Percentiles rank a stretch among this genome's conserved stretches.
phyloP scores from a whole-genome alignment of 2,113 vertebrate species.

The Siphamia tubifer region DNA sequence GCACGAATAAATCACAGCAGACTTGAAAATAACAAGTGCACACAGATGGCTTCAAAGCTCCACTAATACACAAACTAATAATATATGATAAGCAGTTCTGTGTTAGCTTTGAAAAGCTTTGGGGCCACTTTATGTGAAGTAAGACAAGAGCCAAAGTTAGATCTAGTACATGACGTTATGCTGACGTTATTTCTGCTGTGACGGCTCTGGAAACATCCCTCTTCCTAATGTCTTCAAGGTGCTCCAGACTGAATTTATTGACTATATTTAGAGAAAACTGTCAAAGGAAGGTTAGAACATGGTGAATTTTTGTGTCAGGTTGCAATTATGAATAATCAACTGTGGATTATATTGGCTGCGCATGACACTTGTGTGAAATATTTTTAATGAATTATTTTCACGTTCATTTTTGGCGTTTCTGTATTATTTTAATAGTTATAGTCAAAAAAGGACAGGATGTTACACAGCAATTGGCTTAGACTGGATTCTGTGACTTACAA shows the following conservation, averaged over 20 bases:
- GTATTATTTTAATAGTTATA: too few relatives aligned
- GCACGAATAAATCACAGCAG: too few relatives aligned
- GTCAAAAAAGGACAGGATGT: too few relatives aligned
- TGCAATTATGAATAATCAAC: neutral
- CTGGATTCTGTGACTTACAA: too few relatives aligned
- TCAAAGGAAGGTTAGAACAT: too few relatives aligned
- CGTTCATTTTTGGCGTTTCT: too few relatives aligned
- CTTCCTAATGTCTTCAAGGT: neutral
- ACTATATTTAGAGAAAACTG: neutral
- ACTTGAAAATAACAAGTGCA: too few relatives aligned
- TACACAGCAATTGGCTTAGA: too few relatives aligned
- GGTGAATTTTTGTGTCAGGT: neutral
- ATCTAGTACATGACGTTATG: neutral
- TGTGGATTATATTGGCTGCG: neutral
- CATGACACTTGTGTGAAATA: too few relatives aligned
- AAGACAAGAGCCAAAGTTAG: neutral
- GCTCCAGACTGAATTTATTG: neutral
- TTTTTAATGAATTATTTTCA: too few relatives aligned
- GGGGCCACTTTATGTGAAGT: neutral
- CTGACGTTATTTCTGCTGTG: neutral
- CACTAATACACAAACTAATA: too few relatives aligned
- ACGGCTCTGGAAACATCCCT: neutral
- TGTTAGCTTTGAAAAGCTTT: neutral
- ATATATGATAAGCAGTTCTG: neutral
- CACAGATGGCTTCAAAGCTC: too few relatives aligned